Conservation (phyloP, 2,113 vertebrate genomes). For the Catagonus wagneri region DNA sequence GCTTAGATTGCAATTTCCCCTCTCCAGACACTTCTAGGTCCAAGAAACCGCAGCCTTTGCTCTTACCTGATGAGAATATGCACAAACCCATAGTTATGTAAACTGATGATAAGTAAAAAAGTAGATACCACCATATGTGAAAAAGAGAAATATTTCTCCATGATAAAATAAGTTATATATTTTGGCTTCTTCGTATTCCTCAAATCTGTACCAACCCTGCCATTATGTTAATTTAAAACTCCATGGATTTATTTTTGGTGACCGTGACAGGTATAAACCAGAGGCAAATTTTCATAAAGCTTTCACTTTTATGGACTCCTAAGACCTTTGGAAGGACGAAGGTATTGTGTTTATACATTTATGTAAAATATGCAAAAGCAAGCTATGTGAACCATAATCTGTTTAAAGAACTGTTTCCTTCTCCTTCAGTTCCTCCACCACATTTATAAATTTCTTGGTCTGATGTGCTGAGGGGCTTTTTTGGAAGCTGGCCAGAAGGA, state of each 20-base stretch:
- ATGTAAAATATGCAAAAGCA: neutral
- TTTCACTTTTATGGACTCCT: neutral
- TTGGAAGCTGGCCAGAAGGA: neutral
- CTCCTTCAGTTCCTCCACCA: neutral
- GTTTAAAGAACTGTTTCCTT: neutral
- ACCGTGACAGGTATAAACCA: neutral
- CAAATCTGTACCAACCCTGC: neutral
- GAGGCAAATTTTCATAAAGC: neutral
- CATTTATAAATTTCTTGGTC: neutral
- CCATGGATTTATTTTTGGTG: neutral
- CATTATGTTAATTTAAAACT: neutral
- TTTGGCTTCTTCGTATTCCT: neutral
- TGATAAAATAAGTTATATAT: neutral
- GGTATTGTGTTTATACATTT: neutral
- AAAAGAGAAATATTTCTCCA: neutral
- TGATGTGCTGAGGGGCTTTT: neutral
- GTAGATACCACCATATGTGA: neutral
- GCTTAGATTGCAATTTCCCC: neutral
- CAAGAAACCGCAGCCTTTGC: neutral
- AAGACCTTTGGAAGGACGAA: neutral
- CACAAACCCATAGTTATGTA: neutral
- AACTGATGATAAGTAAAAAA: neutral
- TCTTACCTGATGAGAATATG: neutral
- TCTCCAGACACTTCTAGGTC: accelerated
- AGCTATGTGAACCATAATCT: neutral